Evolutionary conservation across 2,797 vertebrate species (phyloP).

Genomic region (Bradypodion pumilum): DNA sequence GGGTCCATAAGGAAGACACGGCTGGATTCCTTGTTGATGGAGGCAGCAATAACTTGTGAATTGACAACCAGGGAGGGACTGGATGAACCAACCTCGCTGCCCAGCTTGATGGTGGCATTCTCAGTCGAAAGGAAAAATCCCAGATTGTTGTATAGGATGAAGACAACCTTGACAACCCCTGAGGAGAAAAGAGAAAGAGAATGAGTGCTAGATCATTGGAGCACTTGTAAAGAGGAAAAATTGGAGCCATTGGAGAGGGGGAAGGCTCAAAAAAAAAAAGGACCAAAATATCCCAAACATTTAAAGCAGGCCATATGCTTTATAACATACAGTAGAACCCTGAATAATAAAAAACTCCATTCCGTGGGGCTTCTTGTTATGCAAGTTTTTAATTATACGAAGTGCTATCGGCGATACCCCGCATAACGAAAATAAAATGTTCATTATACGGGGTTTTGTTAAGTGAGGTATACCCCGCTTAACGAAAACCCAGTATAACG

Average conservation of each 20-base stretch:
- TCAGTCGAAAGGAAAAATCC: constrained; percentile 91
- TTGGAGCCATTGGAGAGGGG: constrained; percentile 29
- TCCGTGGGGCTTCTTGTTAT: no score
- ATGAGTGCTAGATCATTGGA: not conserved
- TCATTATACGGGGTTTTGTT: no score
- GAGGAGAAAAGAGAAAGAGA: constrained; percentile 23
- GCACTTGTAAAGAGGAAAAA: not conserved
- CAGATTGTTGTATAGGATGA: constrained; percentile 92
- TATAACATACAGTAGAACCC: not conserved
- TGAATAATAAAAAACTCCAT: no score
- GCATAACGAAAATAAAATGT: no score
- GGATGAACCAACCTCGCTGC: constrained; percentile 74
- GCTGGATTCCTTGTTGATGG: constrained; percentile 95
- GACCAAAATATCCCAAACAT: no score
- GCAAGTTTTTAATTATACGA: no score
- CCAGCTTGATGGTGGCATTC: constrained; percentile 90
- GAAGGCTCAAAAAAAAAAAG: constrained; percentile 37
- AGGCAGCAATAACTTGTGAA: constrained; percentile 90
- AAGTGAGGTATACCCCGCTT: no score
- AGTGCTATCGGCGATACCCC: no score
- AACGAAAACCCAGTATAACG: no score
- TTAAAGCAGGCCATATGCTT: constrained; percentile 56
- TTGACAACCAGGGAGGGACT: constrained; percentile 85
- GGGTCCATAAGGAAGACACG: constrained; percentile 92
- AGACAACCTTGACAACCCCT: constrained; percentile 94